Conservation (phyloP, 2,797 vertebrate genomes). For the Anas flavirostris region DNA sequence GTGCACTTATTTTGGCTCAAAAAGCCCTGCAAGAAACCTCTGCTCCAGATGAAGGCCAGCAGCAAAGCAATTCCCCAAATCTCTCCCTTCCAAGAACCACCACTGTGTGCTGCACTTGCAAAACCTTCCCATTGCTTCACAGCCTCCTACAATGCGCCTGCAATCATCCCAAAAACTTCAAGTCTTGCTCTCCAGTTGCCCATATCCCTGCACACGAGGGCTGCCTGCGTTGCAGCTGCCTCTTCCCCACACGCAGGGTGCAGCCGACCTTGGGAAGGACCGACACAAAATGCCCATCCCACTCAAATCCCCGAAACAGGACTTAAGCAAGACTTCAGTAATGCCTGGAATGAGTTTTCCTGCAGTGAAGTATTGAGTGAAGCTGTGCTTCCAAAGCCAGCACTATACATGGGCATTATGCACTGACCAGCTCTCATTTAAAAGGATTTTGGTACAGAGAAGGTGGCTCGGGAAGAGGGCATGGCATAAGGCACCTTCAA, state of each 20-base stretch:
- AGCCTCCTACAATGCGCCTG: not conserved
- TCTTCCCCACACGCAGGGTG: not conserved
- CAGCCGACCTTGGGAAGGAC: not conserved
- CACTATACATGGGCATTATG: not conserved
- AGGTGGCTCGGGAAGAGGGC: not conserved
- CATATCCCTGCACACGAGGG: not conserved
- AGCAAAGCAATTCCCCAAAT: not conserved
- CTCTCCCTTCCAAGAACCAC: not conserved
- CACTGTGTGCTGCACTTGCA: not conserved
- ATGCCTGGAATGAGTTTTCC: constrained; percentile 35
- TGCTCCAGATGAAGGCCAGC: not conserved
- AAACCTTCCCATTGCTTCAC: not conserved
- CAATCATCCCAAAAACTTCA: not conserved
- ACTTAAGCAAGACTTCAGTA: not conserved
- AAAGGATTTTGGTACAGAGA: not conserved
- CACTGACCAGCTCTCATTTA: not conserved
- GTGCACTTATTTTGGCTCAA: not conserved
- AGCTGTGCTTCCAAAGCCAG: not conserved
- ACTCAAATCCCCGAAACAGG: not conserved
- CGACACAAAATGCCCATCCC: not conserved
- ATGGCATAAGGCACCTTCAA: not conserved
- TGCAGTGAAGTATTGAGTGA: rapidly evolving
- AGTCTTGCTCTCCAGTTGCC: not conserved
- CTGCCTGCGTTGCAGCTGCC: rapidly evolving
- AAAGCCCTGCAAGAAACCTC: not conserved